phyloP scores from a whole-genome alignment of 1,140 invertebrate genomes.

The Acyrthosiphon pisum region DNA sequence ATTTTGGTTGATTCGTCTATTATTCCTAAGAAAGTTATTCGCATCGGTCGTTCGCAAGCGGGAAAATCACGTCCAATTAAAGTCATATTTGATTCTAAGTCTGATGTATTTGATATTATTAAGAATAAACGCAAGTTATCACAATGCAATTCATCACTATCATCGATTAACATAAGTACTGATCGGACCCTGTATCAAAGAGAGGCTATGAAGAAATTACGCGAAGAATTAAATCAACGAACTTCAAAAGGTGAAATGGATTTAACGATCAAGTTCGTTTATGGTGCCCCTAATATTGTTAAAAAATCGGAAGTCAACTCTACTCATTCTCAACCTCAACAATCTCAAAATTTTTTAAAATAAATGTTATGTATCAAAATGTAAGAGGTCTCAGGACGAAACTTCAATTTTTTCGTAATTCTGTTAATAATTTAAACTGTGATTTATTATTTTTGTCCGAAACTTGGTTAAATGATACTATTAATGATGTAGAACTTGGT shows the following conservation, averaged over 20 bases:
- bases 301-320: not conserved
- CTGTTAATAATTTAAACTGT: slow-evolving; percentile 12
- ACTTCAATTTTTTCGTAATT: slow-evolving; percentile 15
- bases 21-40: not conserved
- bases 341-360: not conserved
- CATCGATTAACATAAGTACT: slow-evolving; percentile 5
- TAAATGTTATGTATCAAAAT: not conserved
- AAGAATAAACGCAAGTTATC: slow-evolving; percentile 5
- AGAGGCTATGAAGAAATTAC: not conserved
- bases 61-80: not conserved
- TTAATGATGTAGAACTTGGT: not conserved
- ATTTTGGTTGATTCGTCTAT: not conserved
- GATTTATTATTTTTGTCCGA: not conserved
- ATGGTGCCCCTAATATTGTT: not conserved
- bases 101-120: not conserved
- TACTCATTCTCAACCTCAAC: not conserved
- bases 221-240: not conserved
- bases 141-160: not conserved
- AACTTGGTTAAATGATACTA: too few species aligned
- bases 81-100: not conserved
- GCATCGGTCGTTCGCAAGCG: not conserved
- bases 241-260: not conserved
- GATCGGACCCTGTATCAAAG: not conserved
- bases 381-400: slow-evolving; percentile 8
- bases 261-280: not conserved